Base-by-base conservation (phyloP, 1,140 invertebrate genomes). In the Pollicipes pollicipes region DNA sequence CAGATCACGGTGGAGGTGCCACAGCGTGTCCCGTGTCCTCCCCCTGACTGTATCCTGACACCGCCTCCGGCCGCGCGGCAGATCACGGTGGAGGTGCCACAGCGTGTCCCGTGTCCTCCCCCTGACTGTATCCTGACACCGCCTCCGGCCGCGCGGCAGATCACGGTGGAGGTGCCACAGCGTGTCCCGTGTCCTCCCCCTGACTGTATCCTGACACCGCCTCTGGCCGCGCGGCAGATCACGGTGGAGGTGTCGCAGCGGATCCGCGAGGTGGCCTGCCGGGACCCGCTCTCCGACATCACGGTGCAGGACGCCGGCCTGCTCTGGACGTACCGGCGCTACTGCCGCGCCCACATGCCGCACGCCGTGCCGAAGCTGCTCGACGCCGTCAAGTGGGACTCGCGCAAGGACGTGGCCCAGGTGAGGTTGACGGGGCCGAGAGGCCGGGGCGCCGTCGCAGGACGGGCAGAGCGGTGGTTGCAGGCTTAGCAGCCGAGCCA, bases 221-320 rank as follows among this genome's bases (percentile, higher is more conserved):
- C n/a, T n/a, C n/a, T n/a, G n/a, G n/a, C n/a, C n/a, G n/a, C n/a
- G n/a, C n/a, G n/a, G n/a, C n/a, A n/a, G n/a, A n/a, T 71, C 17
- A 68, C 27, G 10, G 64, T 30, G 1, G 30, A 32, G 35, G 27
- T 35, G 16, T 30, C 30, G 30, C 64, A 58, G 21, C 27, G 75
- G 30, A 73, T 83, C n/a, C 71, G 77, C 32, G 78, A 81, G 26
- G 78, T 83, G 35, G 78, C 80, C 26, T 73, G 75, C 13, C 74
- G 79, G 70, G 85, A 86, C 77, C 83, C 84, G 24, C 75, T 86
- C 26, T 81, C 81, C 69, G 82, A 85, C 74, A 77, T 87, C 6
- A 82, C 81, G 1, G 83, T 85, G 73, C 83, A 86, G 75, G 85
- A 86, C 68, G 85, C 85, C 75, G 80, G 81, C 72, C 74, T 84